phyloP scores from a whole-genome alignment of 2,888 invertebrate genomes.

The Escarpia spicata region DNA sequence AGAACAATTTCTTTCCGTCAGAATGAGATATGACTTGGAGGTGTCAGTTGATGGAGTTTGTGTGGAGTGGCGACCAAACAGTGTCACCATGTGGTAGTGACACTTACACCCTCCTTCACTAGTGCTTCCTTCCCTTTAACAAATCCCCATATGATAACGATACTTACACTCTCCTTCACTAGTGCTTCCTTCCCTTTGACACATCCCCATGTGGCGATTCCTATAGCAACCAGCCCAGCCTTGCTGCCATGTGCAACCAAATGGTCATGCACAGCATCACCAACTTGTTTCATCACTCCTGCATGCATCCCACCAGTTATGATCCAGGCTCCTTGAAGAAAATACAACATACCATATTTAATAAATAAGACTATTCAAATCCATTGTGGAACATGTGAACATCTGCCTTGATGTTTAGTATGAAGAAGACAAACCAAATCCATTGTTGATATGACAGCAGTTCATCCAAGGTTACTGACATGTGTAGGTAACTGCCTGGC shows the following conservation, averaged over 20 bases:
- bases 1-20: too few relatives aligned
- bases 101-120: slow-evolving; percentile 7
- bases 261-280: slow-evolving; percentile 63
- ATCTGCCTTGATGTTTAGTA: background rate
- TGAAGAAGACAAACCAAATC: background rate
- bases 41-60: too few relatives aligned
- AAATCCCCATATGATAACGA: background rate
- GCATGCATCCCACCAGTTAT: slow-evolving; percentile 62
- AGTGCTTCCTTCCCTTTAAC: too few relatives aligned
- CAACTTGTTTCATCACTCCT: slow-evolving; percentile 64
- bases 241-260: slow-evolving; percentile 51
- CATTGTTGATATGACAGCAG: background rate
- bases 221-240: slow-evolving; percentile 57
- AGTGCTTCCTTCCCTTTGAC: slow-evolving; percentile 55
- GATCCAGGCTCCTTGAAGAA: slow-evolving; percentile 61
- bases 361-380: too few relatives aligned
- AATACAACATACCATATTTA: background rate
- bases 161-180: slow-evolving; percentile 40
- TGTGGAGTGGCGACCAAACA: too few relatives aligned
- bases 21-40: too few relatives aligned
- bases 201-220: slow-evolving; percentile 63
- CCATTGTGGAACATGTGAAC: too few relatives aligned
- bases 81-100: too few relatives aligned
- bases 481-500: background rate
- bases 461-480: background rate